Base-by-base conservation (phyloP, 2,113 vertebrate genomes). In the Istiophorus platypterus region DNA sequence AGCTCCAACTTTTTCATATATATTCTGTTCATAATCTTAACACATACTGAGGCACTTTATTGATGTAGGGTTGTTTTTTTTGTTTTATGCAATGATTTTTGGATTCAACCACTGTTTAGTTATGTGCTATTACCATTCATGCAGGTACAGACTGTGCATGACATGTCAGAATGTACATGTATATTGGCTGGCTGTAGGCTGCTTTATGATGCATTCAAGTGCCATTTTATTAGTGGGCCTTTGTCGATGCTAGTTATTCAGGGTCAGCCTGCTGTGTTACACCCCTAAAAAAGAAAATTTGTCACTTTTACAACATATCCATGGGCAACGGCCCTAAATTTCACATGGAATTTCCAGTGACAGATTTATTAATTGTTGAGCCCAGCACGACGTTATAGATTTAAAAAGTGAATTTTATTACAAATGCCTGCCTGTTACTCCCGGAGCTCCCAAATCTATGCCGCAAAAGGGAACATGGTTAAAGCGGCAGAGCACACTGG, bases 381-480 rank as follows among this genome's bases (percentile, higher is more conserved):
- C 51, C 37, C 42, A 65, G 31, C 68, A 37, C 56, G 62, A 80
- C 64, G 26, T 68, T 80, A 54, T 56, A 76, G 70, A 88, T 83
- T 72, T 56, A 54, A 68, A 81, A 54, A 73, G 56, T 7, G 27
- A 81, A 63, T 9, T 11, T 80, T 80, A 89, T 86, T 83, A 62
- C 56, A 51, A 76, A 84, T 72, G 59, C 62, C 74, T 56, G 76
- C 52, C 69, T 76, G 72, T 63, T 59, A 34, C 67, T 80, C 61
- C 67, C 64, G 58, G 31, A 74, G 78, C 63, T 54, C 42, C 57
- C 45, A 18, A 70, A 69, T 87, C 77, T 77, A 51, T 39, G n/a
- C 39, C 11, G 52, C 51, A 62, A 87, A 78, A 82, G 63, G 70
- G 31, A 77, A 74, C 78, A 72, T 76, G 78, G 78, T 57, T 27